Evolutionary conservation across 2,888 invertebrate genomes (phyloP).

Genomic region (Neocrepidodera transversa): DNA sequence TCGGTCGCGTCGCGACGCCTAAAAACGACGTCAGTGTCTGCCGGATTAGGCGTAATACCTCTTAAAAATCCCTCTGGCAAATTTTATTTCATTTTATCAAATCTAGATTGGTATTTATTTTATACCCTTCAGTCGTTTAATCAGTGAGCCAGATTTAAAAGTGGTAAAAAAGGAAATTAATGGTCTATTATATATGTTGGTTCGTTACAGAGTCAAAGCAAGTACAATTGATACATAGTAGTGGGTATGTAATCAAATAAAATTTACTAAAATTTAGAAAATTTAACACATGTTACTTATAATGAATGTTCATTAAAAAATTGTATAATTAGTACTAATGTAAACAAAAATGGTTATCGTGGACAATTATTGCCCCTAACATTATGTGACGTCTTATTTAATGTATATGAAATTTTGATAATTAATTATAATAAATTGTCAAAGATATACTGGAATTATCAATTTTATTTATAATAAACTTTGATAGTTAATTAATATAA

Average conservation of each 20-base stretch:
- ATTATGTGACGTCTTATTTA: too few relatives aligned
- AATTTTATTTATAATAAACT: too few relatives aligned
- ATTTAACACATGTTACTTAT: background rate
- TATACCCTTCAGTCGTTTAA: background rate
- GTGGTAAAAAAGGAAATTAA: too few relatives aligned
- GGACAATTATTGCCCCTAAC: too few relatives aligned
- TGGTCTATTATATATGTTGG: too few relatives aligned
- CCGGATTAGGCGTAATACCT: background rate
- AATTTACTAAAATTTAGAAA: background rate
- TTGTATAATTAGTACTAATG: too few relatives aligned
- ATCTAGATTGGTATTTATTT: conserved; percentile 1
- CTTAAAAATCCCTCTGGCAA: conserved; percentile 2
- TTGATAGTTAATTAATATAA: too few relatives aligned
- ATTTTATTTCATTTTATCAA: conserved; percentile 5
- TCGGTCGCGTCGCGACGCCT: background rate
- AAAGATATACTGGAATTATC: too few relatives aligned
- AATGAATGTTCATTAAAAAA: background rate
- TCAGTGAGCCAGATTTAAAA: background rate
- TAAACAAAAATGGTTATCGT: too few relatives aligned
- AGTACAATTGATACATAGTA: background rate
- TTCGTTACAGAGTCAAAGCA: too few relatives aligned
- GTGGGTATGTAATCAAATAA: background rate
- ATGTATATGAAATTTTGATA: too few relatives aligned
- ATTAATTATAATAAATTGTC: too few relatives aligned
- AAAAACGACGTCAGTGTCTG: background rate